Conservation (phyloP, 2,113 vertebrate genomes). For the Semicossyphus pulcher region DNA sequence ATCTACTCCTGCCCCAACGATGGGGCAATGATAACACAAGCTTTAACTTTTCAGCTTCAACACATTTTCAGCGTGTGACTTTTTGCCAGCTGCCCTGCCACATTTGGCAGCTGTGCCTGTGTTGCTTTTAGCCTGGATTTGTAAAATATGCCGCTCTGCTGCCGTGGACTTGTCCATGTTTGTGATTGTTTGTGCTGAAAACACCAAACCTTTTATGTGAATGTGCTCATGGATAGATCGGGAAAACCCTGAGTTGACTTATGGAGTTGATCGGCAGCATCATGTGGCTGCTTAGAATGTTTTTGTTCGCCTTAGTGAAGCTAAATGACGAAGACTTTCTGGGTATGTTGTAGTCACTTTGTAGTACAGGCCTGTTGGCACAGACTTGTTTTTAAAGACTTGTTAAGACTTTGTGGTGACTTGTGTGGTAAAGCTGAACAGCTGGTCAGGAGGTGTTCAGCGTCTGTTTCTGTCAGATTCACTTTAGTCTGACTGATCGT, state of each 20-base stretch:
- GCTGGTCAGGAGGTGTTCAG: constrained; percentile 6
- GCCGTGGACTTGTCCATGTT: background rate
- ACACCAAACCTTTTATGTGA: background rate
- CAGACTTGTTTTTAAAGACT: background rate
- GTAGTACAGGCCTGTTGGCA: no score
- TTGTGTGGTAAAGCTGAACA: background rate
- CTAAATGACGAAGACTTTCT: no score
- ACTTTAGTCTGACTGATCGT: constrained; percentile 8
- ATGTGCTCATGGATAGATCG: background rate
- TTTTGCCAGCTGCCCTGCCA: background rate
- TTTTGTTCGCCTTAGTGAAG: background rate
- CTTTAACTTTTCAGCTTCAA: no score
- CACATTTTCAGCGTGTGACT: background rate
- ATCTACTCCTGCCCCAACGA: background rate
- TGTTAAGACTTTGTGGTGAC: background rate
- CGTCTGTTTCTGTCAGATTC: constrained; percentile 30
- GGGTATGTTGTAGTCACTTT: no score
- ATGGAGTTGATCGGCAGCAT: background rate
- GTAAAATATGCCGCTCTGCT: background rate
- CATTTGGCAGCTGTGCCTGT: background rate
- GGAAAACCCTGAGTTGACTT: background rate
- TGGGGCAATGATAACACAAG: background rate
- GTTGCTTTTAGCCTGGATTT: background rate
- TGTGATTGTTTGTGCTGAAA: background rate
- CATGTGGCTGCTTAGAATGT: background rate